A percentile compares a stretch with the other conserved stretches of the same genome.
Evolutionary conservation across 1,140 invertebrate species (phyloP).

Genomic region (Atopsyche davidsoni): DNA sequence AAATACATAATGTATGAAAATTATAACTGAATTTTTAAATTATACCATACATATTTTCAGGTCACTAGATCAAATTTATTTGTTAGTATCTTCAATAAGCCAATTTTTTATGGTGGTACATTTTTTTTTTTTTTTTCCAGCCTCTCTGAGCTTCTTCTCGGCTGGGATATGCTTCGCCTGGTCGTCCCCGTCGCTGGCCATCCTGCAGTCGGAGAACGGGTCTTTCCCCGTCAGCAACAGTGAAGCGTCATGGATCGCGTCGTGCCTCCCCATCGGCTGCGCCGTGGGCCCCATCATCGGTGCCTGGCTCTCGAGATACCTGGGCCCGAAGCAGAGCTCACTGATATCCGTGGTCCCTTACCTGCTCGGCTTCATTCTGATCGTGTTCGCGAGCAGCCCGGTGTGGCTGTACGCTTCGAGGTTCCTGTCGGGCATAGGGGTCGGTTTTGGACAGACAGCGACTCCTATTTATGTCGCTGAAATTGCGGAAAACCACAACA

Average conservation of each 20-base stretch:
- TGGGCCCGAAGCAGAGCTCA: constrained; percentile 37
- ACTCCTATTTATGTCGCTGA: constrained; percentile 29
- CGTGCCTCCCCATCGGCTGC: constrained; percentile 28
- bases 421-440: constrained; percentile 25
- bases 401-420: constrained; percentile 26
- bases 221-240: constrained; percentile 23
- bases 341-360: constrained; percentile 33
- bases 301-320: constrained; percentile 31
- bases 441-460: constrained; percentile 27
- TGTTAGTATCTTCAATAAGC: too few relatives aligned
- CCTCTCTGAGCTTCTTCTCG: constrained; percentile 25
- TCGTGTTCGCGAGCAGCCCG: constrained; percentile 36
- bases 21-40: too few relatives aligned
- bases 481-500: constrained; percentile 29
- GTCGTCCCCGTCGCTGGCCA: constrained; percentile 28
- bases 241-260: constrained; percentile 29
- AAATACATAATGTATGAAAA: too few relatives aligned
- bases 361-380: constrained; percentile 33
- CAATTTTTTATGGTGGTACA: constrained; percentile 4
- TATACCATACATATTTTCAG: not conserved
- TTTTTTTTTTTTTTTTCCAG: constrained; percentile 24
- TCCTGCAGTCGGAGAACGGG: constrained; percentile 20
- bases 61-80: not conserved
- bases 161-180: constrained; percentile 27
- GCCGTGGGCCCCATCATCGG: constrained; percentile 28